Evolutionary conservation across 2,888 invertebrate species (phyloP).

Genomic region (Noctuana brunneofusca): DNA sequence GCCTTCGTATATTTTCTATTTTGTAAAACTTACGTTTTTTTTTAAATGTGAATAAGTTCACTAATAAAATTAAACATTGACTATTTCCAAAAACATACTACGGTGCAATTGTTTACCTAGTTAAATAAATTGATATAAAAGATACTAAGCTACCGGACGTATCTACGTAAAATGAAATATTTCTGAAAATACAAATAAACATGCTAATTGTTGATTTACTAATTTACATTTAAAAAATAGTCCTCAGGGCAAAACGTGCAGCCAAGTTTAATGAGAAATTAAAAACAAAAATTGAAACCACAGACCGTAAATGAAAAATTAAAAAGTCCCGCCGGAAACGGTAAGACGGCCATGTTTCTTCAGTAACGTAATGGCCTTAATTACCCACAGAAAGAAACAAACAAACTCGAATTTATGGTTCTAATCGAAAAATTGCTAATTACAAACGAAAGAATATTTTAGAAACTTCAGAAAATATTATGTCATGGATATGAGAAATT

Average conservation of each 20-base stretch:
- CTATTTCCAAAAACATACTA: too few species aligned
- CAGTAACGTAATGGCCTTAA: constrained; percentile 62
- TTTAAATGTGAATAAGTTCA: too few species aligned
- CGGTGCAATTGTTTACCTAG: too few species aligned
- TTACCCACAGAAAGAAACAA: constrained; percentile 62
- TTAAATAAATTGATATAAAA: too few species aligned
- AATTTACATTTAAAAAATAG: constrained; percentile 55
- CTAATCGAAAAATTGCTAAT: constrained; percentile 44
- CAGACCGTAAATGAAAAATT: constrained; percentile 75
- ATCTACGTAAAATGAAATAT: too few species aligned
- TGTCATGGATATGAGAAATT: too few species aligned
- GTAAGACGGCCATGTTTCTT: constrained; percentile 68
- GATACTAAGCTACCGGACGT: too few species aligned
- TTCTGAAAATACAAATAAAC: constrained; percentile 46
- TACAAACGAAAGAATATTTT: neutral
- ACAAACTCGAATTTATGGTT: constrained; percentile 49
- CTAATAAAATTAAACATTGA: too few species aligned
- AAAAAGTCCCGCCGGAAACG: constrained; percentile 70
- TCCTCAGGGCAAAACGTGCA: constrained; percentile 57
- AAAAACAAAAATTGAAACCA: constrained; percentile 68
- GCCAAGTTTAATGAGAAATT: constrained; percentile 75
- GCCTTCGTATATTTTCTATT: too few species aligned
- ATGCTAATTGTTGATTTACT: constrained; percentile 49
- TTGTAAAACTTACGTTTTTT: too few species aligned
- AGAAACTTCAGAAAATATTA: too few species aligned